Base-by-base conservation (phyloP, 2,797 vertebrate species). In the Dendrocincla fuliginosa region DNA sequence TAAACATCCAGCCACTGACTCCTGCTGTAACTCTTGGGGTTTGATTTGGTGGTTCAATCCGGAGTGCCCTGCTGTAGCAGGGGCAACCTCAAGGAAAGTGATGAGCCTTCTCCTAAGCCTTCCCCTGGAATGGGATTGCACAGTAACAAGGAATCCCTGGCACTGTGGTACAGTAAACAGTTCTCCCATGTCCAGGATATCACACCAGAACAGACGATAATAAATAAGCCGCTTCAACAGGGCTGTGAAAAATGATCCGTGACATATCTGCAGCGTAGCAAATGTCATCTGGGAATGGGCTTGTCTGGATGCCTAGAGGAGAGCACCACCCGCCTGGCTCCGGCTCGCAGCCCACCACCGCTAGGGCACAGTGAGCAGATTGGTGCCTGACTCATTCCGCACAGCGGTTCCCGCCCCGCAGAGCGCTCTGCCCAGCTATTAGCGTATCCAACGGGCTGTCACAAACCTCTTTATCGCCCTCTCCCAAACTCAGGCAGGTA, bases 221-320 rank as follows among this genome's bases (percentile, higher is more conserved):
- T 96, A 93, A 95, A 97, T 95, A 96, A 97, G 78, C 80, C 79
- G 49, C 89, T 95, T 90, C 74, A 96, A 95, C 64, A 94, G 92
- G 82, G 63, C 80, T 91, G 91, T 97, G 95, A 97, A 97, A 98
- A 95, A 90, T 56, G 91, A 97, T 85, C 91, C 67, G n/a, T 95
- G 96, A 87, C 73, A 61, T 88, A 67, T 91, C 88, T 93, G 74
- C 33, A 87, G 84, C 6, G 20, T 74, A 92, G 85, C 89, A 96
- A 97, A 98, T 94, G 87, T 93, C 95, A 97, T 73, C 89, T 95
- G 81, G 2, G 91, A 93, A 95, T 19, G 81, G 91, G 69, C 79
- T 60, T 96, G 77, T 93, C 86, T 86, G 93, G 94, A 87, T 96
- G 91, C 79, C 75, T 81, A 59, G 55, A 84, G 95, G 92, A 88